Base-by-base conservation (phyloP, 2,888 invertebrate species). In the Drosophila vallismaia region DNA sequence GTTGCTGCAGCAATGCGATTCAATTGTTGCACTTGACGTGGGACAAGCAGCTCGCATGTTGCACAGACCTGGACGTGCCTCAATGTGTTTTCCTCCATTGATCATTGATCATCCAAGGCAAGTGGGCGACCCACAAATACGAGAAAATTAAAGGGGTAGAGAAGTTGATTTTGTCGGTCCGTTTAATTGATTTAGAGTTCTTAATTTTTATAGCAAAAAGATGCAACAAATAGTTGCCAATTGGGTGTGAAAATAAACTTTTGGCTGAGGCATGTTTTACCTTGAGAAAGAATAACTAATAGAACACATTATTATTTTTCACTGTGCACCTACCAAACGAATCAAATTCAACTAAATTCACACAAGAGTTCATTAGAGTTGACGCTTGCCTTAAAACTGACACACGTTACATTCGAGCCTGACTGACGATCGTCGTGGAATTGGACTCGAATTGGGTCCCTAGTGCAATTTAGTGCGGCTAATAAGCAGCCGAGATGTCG, bases 301-400 rank as follows among this genome's bases (percentile, higher is more conserved):
- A 33, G 36, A 36, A n/a, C 36, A 28, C 6, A 28, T 36, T 6
- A 36, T 36, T 36, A 12, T 28, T 60, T 62, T 48, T 42, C 14
- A 9, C 60, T 42, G 60, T 62, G 60, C 60, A 62, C 40, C 60
- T 14, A 40, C 26, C 24, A n/a, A 45, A 14, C 46, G 62, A 42
- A 75, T 86, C 86, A 81, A 84, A 77, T 87, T 85, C 85, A 84
- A 77, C 84, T 77, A 86, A 85, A 87, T 88, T 86, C 86, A 88
- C 86, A 86, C 86, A 86, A 88, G 86, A 88, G 86, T 86, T 86
- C 86, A 86, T 86, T 86, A 86, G 88, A 86, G 88, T 86, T 86
- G 86, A 86, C 88, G 88, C 87, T 88, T 88, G 88, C 81, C 81
- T 88, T 84, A 81, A 88, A 86, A 85, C 77, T 86, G 86, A 86